Percentiles rank a stretch among this genome's conserved stretches.
Conservation (phyloP, 2,797 vertebrate species). For the Neostethus bicornis region DNA sequence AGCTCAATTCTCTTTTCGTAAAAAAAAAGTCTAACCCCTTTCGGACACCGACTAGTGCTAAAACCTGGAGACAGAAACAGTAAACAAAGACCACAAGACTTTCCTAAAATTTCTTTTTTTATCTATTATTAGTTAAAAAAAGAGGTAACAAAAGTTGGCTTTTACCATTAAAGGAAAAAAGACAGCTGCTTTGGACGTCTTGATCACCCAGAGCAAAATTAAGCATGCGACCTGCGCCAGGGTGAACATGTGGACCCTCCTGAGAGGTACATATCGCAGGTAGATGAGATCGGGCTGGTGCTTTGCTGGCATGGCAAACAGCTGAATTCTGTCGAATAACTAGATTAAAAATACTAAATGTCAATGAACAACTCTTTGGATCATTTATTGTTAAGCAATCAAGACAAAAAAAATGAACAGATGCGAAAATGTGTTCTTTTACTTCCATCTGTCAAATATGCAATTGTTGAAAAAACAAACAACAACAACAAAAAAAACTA, state of each 20-base stretch:
- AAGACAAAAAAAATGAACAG: slow-evolving; percentile 16
- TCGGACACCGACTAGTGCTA: slow-evolving; percentile 92
- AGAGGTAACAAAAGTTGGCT: neutral
- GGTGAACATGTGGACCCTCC: slow-evolving; percentile 96
- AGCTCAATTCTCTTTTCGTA: slow-evolving; percentile 93
- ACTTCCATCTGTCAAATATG: no score
- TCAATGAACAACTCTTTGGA: slow-evolving; percentile 1
- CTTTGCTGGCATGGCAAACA: slow-evolving; percentile 95
- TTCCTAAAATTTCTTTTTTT: neutral
- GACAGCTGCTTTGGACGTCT: slow-evolving; percentile 91
- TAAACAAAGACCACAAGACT: neutral
- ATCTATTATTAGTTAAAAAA: neutral
- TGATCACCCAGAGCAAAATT: slow-evolving; percentile 93
- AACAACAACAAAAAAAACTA: slow-evolving; percentile 28
- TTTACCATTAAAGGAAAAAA: slow-evolving; percentile 96
- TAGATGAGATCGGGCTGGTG: slow-evolving; percentile 95
- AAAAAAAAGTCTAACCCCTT: slow-evolving; percentile 94
- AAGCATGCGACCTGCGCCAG: slow-evolving; percentile 92
- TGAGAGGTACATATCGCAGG: slow-evolving; percentile 92
- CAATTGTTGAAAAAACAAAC: slow-evolving; percentile 12
- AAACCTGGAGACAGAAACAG: slow-evolving; percentile 78
- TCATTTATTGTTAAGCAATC: slow-evolving; percentile 15
- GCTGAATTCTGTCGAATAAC: slow-evolving; percentile 95
- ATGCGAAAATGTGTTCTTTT: slow-evolving; percentile 15
- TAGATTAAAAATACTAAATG: slow-evolving; percentile 52